Conservation (phyloP, 2,888 invertebrate species). For the Rugalucina vietnamica region DNA sequence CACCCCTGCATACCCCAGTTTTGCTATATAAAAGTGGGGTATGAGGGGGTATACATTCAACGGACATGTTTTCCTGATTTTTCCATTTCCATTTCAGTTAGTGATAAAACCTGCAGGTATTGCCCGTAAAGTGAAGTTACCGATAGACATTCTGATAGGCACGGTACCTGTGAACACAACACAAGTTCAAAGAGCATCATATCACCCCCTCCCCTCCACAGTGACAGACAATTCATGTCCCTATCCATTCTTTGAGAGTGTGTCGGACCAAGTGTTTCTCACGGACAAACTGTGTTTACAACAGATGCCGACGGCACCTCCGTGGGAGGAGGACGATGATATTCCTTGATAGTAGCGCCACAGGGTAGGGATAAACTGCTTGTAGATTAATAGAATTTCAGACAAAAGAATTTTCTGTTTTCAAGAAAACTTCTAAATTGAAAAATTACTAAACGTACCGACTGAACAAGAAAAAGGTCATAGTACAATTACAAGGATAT, state of each 20-base stretch:
- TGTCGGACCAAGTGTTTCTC: constrained; percentile 73
- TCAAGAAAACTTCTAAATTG: too few species aligned
- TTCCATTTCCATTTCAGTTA: constrained; percentile 65
- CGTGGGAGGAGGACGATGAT: constrained; percentile 80
- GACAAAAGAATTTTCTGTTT: too few species aligned
- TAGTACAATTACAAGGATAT: background rate
- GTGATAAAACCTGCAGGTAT: constrained; percentile 79
- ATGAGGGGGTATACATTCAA: too few species aligned
- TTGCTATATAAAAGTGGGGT: too few species aligned
- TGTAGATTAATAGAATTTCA: too few species aligned
- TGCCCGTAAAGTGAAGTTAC: constrained; percentile 78
- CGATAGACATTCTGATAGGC: constrained; percentile 79
- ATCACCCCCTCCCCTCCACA: constrained; percentile 76
- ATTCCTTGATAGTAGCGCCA: constrained; percentile 71
- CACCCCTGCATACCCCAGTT: too few species aligned
- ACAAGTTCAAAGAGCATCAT: constrained; percentile 71
- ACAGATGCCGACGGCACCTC: constrained; percentile 78
- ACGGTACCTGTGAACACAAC: constrained; percentile 73
- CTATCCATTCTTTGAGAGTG: constrained; percentile 74
- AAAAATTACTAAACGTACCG: too few species aligned
- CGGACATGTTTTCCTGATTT: too few species aligned
- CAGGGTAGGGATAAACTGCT: background rate
- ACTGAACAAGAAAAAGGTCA: background rate
- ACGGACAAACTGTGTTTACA: constrained; percentile 74
- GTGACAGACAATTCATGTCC: constrained; percentile 72